Base-by-base conservation (phyloP, 2,797 vertebrate genomes). In the Hirundo rustica region DNA sequence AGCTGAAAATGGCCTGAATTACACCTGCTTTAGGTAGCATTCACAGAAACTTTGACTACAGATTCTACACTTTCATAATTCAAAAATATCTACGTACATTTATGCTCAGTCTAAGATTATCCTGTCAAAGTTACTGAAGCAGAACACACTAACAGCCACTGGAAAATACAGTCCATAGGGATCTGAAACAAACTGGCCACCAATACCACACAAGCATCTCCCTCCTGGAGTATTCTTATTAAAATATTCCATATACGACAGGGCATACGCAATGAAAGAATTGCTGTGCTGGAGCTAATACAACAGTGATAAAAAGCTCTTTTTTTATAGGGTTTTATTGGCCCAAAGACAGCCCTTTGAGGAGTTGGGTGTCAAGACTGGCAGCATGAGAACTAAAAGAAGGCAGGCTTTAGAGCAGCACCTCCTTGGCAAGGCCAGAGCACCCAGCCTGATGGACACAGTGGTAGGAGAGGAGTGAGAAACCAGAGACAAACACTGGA, bases 21-120 rank as follows among this genome's bases (percentile, higher is more conserved):
- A 48, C 20, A 73, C 38, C 74, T 67, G 48, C 23, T 42, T 38
- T 36, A 57, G 61, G 75, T 0, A 61, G 27, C 16, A 10, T 17
- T 88, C 62, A 53, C 20, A 65, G 32, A 55, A 96, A 89, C 62
- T 78, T 20, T n/a, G 57, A 40, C 51, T 66, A 42, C 8, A 84
- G 66, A 77, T 71, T 71, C 45, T 47, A 29, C 14, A 42, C 21
- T 23, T 44, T 68, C 50, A 4, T n/a, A 27, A 71, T 61, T 89
- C 83, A 67, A 58, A 78, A 76, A 30, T 13, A 26, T 22, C 48
- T 93, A n/a, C 15, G 62, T 10, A 71, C 54, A 78, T 72, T 73
- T n/a, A 60, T 0, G 0, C 16, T 81, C 53, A 22, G 25, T 16
- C 48, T 78, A 23, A 0, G 0, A 73, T 58, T 70, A 93, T 65